Evolutionary conservation across 2,888 invertebrate species (phyloP), one percentile per base, ranked within the genome.

Genomic region (Cosmia pyralina): DNA sequence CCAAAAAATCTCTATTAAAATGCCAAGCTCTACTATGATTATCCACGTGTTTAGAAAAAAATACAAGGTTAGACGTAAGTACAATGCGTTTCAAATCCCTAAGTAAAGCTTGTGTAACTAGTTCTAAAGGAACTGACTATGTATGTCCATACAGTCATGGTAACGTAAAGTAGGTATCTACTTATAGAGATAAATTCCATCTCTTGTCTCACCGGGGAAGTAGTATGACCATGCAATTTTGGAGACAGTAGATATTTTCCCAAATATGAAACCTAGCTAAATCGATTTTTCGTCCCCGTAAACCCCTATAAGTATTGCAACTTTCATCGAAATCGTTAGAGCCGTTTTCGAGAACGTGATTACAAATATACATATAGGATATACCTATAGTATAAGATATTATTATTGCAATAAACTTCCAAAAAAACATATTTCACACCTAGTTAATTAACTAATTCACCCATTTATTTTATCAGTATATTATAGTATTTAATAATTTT

Each of bases 141-240:
- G 7, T 66, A 15, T 46, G n/a, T 41, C n/a, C 38, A 46, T 70
- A 28, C 10, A 38, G n/a, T 11, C 41, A 34, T 48, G 38, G 58
- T 68, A 55, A 69, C 28, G 15, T 67, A n/a, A n/a, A n/a, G n/a
- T n/a, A n/a, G n/a, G n/a, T n/a, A 75, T 75, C 68, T 64, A 63
- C 13, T 22, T 44, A 41, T 62, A 74, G 48, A 74, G 77, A 84
- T 82, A 72, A 86, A 82, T 77, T 74, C 69, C 66, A 63, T 67
- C 63, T 74, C 68, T 82, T 57, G 80, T 72, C 69, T 69, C 55
- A 58, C 66, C 52, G 44, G 60, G 48, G 60, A 48, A 52, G 71
- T 75, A 73, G 65, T n/a, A 75, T 84, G 59, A 15, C 86, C 72
- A 67, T 66, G 22, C 11, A 5, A 38, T 74, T 3, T n/a, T 17